A percentile compares a stretch with the other conserved stretches of the same genome.
Evolutionary conservation across 2,888 invertebrate species (phyloP).

Genomic region (Troides helena): DNA sequence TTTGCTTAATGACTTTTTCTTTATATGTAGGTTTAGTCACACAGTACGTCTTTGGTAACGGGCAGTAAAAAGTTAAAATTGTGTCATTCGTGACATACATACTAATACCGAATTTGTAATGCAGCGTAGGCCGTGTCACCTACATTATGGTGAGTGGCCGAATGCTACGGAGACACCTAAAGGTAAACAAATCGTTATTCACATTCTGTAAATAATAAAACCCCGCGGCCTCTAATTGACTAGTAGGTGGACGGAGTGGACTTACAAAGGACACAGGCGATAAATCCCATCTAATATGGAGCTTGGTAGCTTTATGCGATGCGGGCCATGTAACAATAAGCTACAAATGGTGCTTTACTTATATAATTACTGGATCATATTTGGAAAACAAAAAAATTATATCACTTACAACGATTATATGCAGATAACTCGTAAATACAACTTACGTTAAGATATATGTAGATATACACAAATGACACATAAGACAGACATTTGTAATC

Average conservation of each 20-base stretch:
- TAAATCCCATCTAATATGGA: slow-evolving; percentile 23
- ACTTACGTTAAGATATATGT: no score
- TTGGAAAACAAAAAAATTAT: no score
- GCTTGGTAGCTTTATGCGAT: slow-evolving; percentile 8
- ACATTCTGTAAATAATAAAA: slow-evolving; percentile 45
- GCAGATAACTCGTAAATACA: no score
- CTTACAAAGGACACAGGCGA: slow-evolving; percentile 44
- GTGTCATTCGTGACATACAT: slow-evolving; percentile 45
- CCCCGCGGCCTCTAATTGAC: slow-evolving; percentile 44
- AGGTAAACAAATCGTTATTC: slow-evolving; percentile 56
- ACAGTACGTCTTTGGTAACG: slow-evolving; percentile 28
- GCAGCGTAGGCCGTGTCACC: slow-evolving; percentile 49
- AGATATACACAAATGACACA: no score
- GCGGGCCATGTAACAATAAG: slow-evolving; percentile 2
- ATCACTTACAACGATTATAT: no score
- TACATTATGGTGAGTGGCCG: slow-evolving; percentile 41
- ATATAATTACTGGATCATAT: neutral
- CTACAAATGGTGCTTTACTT: slow-evolving; percentile 40
- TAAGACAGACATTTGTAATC: no score
- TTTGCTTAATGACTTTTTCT: neutral
- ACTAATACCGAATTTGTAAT: slow-evolving; percentile 46
- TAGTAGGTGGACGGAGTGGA: slow-evolving; percentile 46
- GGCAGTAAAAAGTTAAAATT: slow-evolving; percentile 39
- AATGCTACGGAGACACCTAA: slow-evolving; percentile 45
- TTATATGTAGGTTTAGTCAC: slow-evolving; percentile 12